Evolutionary conservation across 2,113 vertebrate genomes (phyloP).

Genomic region (Quiscalus mexicanus): DNA sequence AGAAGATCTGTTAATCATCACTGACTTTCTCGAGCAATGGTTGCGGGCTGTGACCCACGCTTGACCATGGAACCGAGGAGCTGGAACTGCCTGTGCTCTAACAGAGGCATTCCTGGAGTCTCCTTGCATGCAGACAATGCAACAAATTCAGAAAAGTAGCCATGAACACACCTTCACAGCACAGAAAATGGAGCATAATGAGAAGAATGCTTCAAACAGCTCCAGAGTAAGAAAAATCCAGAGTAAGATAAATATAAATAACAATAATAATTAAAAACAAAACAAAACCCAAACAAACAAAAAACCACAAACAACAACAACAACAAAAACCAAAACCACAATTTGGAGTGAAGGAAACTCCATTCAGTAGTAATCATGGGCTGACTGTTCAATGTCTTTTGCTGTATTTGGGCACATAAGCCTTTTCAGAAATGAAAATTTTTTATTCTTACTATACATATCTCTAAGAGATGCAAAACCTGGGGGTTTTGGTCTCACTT

Average conservation of each 20-base stretch:
- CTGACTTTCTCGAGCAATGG: not conserved
- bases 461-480: not conserved
- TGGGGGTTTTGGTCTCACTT: not conserved
- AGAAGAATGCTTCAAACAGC: not conserved
- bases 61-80: fast-evolving
- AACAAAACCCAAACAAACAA: not conserved
- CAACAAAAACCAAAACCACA: not conserved
- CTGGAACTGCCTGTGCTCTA: not conserved
- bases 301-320: not conserved
- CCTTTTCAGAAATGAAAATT: not conserved
- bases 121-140: not conserved
- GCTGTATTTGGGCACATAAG: not conserved
- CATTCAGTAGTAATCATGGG: not conserved
- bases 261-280: not conserved
- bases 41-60: not conserved
- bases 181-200: not conserved
- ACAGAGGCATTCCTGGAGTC: not conserved
- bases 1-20: not conserved
- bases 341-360: not conserved
- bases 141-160: not conserved
- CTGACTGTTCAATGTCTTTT: not conserved
- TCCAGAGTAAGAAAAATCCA: not conserved
- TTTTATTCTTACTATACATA: not conserved
- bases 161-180: not conserved
- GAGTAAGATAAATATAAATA: not conserved